These are phyloP conservation scores for Gallinago undulata DNA, from an alignment of 2,113 vertebrate genomes.

Conservation along the genomic window DNA sequence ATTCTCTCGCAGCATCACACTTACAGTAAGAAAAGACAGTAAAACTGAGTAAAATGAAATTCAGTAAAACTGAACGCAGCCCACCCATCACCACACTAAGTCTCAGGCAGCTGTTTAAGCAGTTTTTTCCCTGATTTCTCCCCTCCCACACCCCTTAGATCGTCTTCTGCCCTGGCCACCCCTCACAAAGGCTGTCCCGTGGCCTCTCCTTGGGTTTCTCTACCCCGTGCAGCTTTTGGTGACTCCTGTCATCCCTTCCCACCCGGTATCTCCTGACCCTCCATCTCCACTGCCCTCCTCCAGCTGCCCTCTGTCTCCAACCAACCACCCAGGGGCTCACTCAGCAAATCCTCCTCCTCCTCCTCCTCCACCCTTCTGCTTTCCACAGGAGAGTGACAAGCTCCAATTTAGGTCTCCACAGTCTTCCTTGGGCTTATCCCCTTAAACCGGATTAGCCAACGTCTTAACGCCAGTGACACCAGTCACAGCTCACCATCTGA, in stretches of 20 bases:
- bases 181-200: background rate
- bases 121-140: background rate
- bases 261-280: background rate
- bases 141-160: background rate
- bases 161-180: background rate
- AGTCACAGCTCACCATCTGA: constrained; percentile 66
- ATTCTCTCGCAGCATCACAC: background rate
- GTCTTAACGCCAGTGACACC: constrained; percentile 65
- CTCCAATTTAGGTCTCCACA: constrained; percentile 68
- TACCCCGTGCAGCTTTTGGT: rapidly evolving
- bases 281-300: background rate
- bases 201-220: background rate
- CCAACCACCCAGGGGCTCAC: background rate
- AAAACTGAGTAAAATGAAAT: background rate
- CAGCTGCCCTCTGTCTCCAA: background rate
- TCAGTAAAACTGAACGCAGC: rapidly evolving
- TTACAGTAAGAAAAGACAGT: background rate
- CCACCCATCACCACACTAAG: background rate
- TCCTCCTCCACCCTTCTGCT: constrained; percentile 19
- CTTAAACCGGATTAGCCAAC: constrained; percentile 60
- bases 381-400: constrained; percentile 50
- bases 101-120: background rate
- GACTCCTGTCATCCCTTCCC: background rate
- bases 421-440: constrained; percentile 64
- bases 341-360: constrained; percentile 16